Evolutionary conservation across 2,113 vertebrate genomes (phyloP).

Genomic region (Pseudorectes ferrugineus): DNA sequence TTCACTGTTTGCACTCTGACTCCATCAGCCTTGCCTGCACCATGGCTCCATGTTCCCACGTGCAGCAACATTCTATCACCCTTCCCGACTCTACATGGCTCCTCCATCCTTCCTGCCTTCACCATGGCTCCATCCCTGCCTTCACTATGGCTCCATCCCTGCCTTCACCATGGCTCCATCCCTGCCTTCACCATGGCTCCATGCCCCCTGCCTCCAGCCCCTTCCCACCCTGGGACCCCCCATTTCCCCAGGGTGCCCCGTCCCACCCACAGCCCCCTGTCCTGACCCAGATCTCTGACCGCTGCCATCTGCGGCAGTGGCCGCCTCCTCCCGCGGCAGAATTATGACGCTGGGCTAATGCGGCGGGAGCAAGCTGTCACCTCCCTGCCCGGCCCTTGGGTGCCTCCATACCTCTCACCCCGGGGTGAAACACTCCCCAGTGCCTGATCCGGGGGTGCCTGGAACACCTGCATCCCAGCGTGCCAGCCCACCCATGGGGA

Average conservation of each 20-base stretch:
- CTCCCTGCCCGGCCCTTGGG: slow-evolving; percentile 67
- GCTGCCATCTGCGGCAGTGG: slow-evolving; percentile 68
- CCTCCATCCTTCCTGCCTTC: not conserved
- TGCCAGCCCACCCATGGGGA: not conserved
- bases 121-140: not conserved
- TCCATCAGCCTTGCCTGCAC: not conserved
- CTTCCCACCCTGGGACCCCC: not conserved
- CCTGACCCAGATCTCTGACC: slow-evolving; percentile 75
- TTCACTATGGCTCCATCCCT: accelerated
- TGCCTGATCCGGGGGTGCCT: accelerated
- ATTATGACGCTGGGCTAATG: slow-evolving; percentile 63
- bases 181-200: not conserved
- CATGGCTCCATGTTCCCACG: not conserved
- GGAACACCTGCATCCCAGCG: accelerated
- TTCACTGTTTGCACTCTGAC: not conserved
- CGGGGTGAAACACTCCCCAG: not conserved
- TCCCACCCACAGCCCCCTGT: not conserved
- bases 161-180: accelerated
- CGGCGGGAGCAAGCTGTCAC: slow-evolving; percentile 76
- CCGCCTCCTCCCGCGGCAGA: slow-evolving; percentile 71
- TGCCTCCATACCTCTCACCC: slow-evolving; percentile 38
- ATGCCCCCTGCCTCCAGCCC: not conserved
- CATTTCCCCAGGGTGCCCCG: accelerated
- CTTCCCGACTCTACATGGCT: not conserved
- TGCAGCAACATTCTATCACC: not conserved